Base-by-base conservation (phyloP, 2,888 invertebrate species). In the Apotomis turbidana region DNA sequence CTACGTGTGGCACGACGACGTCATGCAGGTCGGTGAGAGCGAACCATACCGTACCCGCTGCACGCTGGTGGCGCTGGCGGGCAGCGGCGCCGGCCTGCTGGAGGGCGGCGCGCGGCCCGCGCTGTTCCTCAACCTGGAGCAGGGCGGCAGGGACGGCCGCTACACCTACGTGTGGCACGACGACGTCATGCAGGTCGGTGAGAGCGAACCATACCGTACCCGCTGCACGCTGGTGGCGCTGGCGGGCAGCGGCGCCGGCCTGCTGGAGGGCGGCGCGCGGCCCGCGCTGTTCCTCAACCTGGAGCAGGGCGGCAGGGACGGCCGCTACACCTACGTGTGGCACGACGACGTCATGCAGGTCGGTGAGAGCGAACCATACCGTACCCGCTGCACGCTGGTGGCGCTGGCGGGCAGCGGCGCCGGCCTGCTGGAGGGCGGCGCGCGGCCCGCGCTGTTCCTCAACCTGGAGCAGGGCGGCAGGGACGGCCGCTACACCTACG, bases 91-190 rank as follows among this genome's bases (percentile, higher is more conserved):
- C 0, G 97, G 97, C 83, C 15, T 96, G 70, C 95, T 96, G 81
- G 97, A 97, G 81, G 97, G 97, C 80, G 95, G 96, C 8, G 96
- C 97, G 82, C 95, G 95, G 57, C 95, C 96, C 79, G 95, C 95
- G 74, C 95, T 97, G 63, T 98, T 97, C 90, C 94, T 98, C 54
- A 95, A 94, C 95, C 97, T 86, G 96, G 97, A 98, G 86, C 95
- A 95, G 72, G 96, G 95, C 81, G 98, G 98, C 38, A 95, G 96
- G 74, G 99, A 99, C 94, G 99, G 99, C 5, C 96, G 96, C 84
- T 99, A 98, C 93, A 96, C 98, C 0, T 98, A 98, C 87, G 96
- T 98, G 79, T 99, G 99, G 98, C 97, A 97, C 85, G 99, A 99
- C 89, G 99, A 99, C 87, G 96, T 98, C 76, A 97, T 98, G 89